Conservation (phyloP, 2,888 invertebrate genomes). For the Cybosia mesomella region DNA sequence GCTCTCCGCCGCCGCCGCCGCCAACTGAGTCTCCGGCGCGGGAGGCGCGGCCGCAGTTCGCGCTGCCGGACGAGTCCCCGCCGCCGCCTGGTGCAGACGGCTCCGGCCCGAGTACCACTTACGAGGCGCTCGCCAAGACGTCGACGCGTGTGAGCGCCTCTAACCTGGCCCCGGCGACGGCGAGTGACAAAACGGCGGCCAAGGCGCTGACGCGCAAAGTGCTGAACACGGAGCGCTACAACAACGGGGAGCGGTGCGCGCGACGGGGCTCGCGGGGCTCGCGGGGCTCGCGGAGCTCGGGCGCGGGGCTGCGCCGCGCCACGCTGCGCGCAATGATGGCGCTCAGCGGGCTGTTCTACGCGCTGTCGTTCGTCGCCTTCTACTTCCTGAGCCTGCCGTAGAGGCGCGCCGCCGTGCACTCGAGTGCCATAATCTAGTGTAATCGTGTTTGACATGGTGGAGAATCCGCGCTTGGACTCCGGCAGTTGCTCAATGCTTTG, state of each 20-base stretch:
- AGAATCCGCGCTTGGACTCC: background rate
- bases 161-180: slow-evolving; percentile 51
- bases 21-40: slow-evolving; percentile 37
- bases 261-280: slow-evolving; percentile 68
- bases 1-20: slow-evolving; percentile 34
- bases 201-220: slow-evolving; percentile 60
- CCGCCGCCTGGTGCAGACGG: slow-evolving; percentile 37
- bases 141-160: slow-evolving; percentile 45
- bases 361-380: slow-evolving; percentile 75
- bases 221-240: slow-evolving; percentile 67
- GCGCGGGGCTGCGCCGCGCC: slow-evolving; percentile 64
- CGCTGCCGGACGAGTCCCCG: slow-evolving; percentile 50
- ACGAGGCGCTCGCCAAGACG: slow-evolving; percentile 47
- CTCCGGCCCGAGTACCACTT: slow-evolving; percentile 22
- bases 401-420: slow-evolving; percentile 16
- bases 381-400: slow-evolving; percentile 78
- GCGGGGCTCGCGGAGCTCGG: slow-evolving; percentile 26
- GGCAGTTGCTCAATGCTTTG: background rate
- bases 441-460: slow-evolving; percentile 9
- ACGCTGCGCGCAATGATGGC: slow-evolving; percentile 86
- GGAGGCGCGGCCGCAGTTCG: slow-evolving; percentile 57
- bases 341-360: slow-evolving; percentile 79
- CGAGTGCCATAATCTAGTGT: slow-evolving; percentile 32
- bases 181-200: slow-evolving; percentile 50
- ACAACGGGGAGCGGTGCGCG: slow-evolving; percentile 69